Evolutionary conservation across 2,797 vertebrate species (phyloP), one percentile per base, ranked within the genome.

Genomic region (Ambastaia sidthimunki): DNA sequence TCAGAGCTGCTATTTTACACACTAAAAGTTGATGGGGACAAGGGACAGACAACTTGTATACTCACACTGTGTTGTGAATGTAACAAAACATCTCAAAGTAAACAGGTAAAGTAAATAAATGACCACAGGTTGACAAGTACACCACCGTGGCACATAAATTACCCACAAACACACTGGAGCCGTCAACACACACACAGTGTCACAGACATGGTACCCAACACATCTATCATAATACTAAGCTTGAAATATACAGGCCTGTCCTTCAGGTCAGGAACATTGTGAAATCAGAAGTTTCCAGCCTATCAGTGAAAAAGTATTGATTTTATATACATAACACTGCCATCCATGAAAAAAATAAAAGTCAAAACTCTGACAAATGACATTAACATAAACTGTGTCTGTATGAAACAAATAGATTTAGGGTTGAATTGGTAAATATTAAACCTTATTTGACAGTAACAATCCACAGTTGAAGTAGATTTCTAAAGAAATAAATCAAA

Each of bases 281-380:
- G 21, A 77, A 28, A 74, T 41, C 63, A 59, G 18, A 60, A 50
- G 16, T 75, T 54, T 71, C 52, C 37, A 69, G 52, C 34, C 52
- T 60, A 68, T 74, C 62, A 78, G 25, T 74, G 57, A 7, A 11
- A 37, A 59, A 19, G 15, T 55, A 83, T 80, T 68, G 81, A 85
- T 83, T 78, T 71, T 44, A 76, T 78, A 80, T 78, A 71, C 57
- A 67, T 52, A 50, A 57, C 60, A 21, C 21, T 31, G 81, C 50
- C 66, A 57, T 28, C n/a, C 47, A 52, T 4, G 59, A 52, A 54
- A 82, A 78, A 74, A 68, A 65, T 59, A 12, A 48, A 68, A 68
- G 50, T 55, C 18, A 55, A 34, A 72, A 80, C n/a, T 59, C 7
- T 12, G 19, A 66, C 19, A 55, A 72, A 73, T 34, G 28, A n/a